Evolutionary conservation across 2,888 invertebrate genomes (phyloP), one percentile per base, ranked within the genome.

Genomic region (Caenorhabditis sp.): DNA sequence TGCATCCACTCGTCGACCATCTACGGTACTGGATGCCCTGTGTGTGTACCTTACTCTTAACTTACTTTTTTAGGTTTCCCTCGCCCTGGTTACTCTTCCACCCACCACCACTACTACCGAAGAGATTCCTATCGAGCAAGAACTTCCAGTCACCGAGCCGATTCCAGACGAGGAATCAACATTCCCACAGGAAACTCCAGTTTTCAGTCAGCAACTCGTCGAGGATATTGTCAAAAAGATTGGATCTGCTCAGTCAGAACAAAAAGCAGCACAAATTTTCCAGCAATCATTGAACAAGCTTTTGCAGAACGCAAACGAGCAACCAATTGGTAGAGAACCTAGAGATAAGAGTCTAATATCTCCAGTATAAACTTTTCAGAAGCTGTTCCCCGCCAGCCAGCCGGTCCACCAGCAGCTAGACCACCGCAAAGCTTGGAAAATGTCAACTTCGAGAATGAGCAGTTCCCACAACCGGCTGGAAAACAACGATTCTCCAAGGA

Each of bases 211-310:
- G 28, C 80, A 80, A 56, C 63, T 84, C 5, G 84, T 84, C 31
- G 84, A 84, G 31, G 80, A 84, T 63, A 84, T 86, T 56, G 79
- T 84, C 38, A 84, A 85, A 54, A 85, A 88, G 74, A 87, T 88
- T 64, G 87, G 85, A 49, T 79, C 76, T n/a, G 85, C 87, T 59
- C 83, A 82, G 49, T 83, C 84, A n/a, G 86, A 85, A 64, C 79
- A 79, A 28, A 80, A 80, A 22, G 88, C 88, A 16, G 88, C 85
- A 19, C 85, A 86, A 56, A 80, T 88, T 12, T 85, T 88, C 68
- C 86, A 88, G 70, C 86, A 88, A 77, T 85, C 84, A 31, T 31
- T 85, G 73, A 85, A 81, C 66, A 75, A 82, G 56, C 79, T 85
- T 44, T 61, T 85, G 61, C 84, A 85, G 44, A 85, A 81, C 35